A percentile compares a stretch with the other conserved stretches of the same genome.
phyloP scores from a whole-genome alignment of 2,888 invertebrate species.

The Trichogramma evanescens region DNA sequence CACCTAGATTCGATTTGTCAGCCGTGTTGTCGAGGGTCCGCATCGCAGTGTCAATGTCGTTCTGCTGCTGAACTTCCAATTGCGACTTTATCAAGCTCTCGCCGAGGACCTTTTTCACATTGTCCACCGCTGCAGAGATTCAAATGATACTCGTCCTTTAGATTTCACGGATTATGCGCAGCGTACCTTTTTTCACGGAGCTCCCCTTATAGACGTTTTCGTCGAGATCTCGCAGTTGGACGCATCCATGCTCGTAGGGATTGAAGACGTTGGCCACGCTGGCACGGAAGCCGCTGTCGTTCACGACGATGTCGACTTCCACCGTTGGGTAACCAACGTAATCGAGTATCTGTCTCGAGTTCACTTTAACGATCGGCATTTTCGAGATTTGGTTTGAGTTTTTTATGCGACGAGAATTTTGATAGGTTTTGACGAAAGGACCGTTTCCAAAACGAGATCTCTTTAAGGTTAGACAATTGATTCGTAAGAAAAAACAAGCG shows the following conservation, averaged over 20 bases:
- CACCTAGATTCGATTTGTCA: constrained; percentile 40
- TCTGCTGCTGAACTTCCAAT: constrained; percentile 37
- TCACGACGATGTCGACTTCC: constrained; percentile 45
- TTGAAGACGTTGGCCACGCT: constrained; percentile 33
- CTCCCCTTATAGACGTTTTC: constrained; percentile 32
- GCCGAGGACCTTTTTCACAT: constrained; percentile 39
- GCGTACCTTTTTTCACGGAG: constrained; percentile 31
- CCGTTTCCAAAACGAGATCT: background rate
- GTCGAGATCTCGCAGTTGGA: constrained; percentile 36
- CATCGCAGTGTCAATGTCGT: constrained; percentile 37
- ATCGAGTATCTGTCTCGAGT: constrained; percentile 63
- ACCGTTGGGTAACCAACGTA: constrained; percentile 66
- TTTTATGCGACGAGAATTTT: constrained; percentile 7
- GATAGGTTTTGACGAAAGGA: background rate
- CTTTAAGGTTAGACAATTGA: background rate
- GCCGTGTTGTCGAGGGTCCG: constrained; percentile 36
- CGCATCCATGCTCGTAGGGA: constrained; percentile 31
- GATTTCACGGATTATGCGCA: background rate
- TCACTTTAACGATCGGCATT: constrained; percentile 56
- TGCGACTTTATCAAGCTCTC: constrained; percentile 37
- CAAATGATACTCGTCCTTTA: background rate
- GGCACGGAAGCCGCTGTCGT: constrained; percentile 38
- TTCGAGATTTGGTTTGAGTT: constrained; percentile 10
- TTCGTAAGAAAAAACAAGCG: background rate
- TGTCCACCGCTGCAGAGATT: constrained; percentile 30